Evolutionary conservation across 2,888 invertebrate genomes (phyloP).

Genomic region (Osedax fenrisi): DNA sequence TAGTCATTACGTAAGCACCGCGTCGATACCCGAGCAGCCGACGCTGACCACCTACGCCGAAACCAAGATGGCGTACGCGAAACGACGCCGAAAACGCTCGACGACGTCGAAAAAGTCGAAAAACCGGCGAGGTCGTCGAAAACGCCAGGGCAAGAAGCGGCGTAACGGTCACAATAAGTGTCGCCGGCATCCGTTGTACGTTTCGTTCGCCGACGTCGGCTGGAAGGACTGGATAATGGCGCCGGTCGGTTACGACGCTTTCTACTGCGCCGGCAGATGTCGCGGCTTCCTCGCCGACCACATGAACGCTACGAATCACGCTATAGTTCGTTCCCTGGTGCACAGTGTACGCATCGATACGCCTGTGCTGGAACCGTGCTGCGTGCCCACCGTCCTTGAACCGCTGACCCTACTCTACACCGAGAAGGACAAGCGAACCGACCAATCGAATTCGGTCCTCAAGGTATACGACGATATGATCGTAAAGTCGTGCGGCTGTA

Average conservation of each 20-base stretch:
- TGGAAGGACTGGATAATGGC: slow-evolving; percentile 99
- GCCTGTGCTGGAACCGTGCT: slow-evolving; percentile 89
- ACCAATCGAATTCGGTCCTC: too few relatives aligned
- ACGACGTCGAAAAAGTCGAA: not conserved
- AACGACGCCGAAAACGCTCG: slow-evolving; percentile 33
- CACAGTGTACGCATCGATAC: slow-evolving; percentile 34
- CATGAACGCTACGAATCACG: slow-evolving; percentile 94
- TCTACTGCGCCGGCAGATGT: slow-evolving; percentile 88
- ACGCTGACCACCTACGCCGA: too few relatives aligned
- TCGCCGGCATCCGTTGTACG: slow-evolving; percentile 74
- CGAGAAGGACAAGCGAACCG: slow-evolving; percentile 76
- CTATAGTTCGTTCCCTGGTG: slow-evolving; percentile 61
- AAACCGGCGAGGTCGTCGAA: not conserved
- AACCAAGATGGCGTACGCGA: too few relatives aligned
- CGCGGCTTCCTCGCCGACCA: slow-evolving; percentile 84
- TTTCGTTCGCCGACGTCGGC: slow-evolving; percentile 87
- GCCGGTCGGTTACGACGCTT: slow-evolving; percentile 87
- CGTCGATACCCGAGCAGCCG: too few relatives aligned
- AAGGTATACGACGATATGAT: slow-evolving; percentile 99
- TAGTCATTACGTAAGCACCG: too few relatives aligned
- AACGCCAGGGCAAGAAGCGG: not conserved
- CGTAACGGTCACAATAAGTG: slow-evolving; percentile 53
- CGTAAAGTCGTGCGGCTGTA: slow-evolving; percentile 92
- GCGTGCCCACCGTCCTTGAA: slow-evolving; percentile 85
- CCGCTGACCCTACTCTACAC: slow-evolving; percentile 93